Evolutionary conservation across 2,888 invertebrate species (phyloP), one percentile per base, ranked within the genome.

Genomic region (Tinea trinotella): DNA sequence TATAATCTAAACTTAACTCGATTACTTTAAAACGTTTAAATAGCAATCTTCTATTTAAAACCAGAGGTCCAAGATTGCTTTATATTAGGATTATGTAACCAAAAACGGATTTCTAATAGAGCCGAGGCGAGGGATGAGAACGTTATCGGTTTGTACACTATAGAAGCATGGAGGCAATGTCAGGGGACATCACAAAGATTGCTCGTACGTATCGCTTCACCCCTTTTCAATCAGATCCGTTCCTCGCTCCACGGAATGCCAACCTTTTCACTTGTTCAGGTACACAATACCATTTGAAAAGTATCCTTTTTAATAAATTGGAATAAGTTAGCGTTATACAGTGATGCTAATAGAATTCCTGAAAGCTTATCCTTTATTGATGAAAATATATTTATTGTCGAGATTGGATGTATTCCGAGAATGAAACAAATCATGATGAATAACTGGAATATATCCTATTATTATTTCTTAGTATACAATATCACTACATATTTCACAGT

Each of bases 191-290:
- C 24, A 50, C 50, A 24, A 18, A 24, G 50, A 50, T 24, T 15
- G 50, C 48, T 19, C 20, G 48, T 18, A 48, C 40, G 15, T 30
- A 30, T 40, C 13, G 12, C 18, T 15, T 50, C 24, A 50, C 53
- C 53, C 19, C 40, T 34, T 53, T 36, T 53, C 53, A 53, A 53
- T 53, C 53, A 53, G 53, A 12, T 36, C 40, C 40, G 40, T 40
- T 40, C 40, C 4, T 2, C 15, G 40, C 40, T 40, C 7, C 40
- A 40, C 40, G 40, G 40, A 40, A 40, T 40, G 40, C 40, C 40
- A 40, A 40, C 40, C 40, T 40, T 40, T 12, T 40, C 40, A 40
- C 40, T 40, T 15, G 40, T 40, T 15, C 40, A 40, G 40, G 40
- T 40, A 40, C 40, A 40, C 40, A 40, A 40, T 40, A 40, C 40